A percentile compares a stretch with the other conserved stretches of the same genome.
Conservation (phyloP, 2,888 invertebrate genomes). For the Alitta virens region DNA sequence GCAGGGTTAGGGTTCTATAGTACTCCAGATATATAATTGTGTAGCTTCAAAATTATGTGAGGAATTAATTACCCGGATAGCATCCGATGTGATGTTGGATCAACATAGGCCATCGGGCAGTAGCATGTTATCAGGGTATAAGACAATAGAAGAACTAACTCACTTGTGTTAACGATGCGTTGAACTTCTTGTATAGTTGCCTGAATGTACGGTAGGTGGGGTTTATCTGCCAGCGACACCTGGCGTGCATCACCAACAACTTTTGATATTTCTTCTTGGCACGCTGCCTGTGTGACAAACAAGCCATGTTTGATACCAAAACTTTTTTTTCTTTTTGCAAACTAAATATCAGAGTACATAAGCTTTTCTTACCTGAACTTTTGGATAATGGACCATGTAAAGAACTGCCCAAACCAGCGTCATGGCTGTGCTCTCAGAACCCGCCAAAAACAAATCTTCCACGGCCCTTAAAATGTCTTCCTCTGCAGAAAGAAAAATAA, state of each 20-base stretch:
- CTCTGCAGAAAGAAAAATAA: conserved; percentile 2
- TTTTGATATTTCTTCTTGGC: conserved; percentile 15
- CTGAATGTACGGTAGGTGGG: conserved; percentile 10
- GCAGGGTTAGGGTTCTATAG: too few relatives aligned
- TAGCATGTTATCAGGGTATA: too few relatives aligned
- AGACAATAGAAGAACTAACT: too few relatives aligned
- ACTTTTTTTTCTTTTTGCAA: too few relatives aligned
- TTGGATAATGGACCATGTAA: conserved; percentile 3
- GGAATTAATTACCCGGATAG: too few relatives aligned
- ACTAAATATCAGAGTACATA: too few relatives aligned
- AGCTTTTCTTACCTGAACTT: too few relatives aligned
- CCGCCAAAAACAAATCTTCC: conserved; percentile 12
- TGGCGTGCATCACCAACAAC: conserved; percentile 15
- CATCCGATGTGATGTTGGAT: too few relatives aligned
- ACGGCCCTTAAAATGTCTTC: conserved; percentile 11
- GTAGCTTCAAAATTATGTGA: too few relatives aligned
- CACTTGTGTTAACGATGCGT: conserved; percentile 32
- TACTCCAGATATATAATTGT: too few relatives aligned
- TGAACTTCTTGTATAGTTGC: conserved; percentile 37
- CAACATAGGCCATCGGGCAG: too few relatives aligned
- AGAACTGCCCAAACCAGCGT: not conserved
- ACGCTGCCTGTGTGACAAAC: conserved; percentile 4
- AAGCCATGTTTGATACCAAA: too few relatives aligned
- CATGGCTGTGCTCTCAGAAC: conserved; percentile 8
- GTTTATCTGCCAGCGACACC: conserved; percentile 15